Evolutionary conservation across 2,113 vertebrate genomes (phyloP).

Genomic region (Origma solitaria): DNA sequence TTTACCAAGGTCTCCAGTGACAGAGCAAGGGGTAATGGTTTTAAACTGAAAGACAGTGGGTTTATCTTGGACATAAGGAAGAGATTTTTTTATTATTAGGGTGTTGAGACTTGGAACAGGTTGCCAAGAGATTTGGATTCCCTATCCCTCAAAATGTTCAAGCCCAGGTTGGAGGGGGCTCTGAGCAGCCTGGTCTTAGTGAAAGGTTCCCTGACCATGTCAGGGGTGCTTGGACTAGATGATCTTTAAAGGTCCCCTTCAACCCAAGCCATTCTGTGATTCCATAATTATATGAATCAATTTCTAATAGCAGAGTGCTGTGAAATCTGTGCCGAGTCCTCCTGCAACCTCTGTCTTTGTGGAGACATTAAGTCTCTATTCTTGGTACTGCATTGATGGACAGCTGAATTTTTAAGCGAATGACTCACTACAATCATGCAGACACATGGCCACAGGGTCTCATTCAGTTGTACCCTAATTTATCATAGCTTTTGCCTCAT

Average conservation of each 20-base stretch:
- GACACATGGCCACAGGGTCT: slow-evolving; percentile 26
- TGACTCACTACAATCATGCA: slow-evolving; percentile 48
- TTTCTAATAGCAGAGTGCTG: neutral
- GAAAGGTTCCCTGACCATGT: neutral
- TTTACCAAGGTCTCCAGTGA: neutral
- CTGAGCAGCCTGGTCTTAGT: neutral
- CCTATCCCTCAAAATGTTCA: neutral
- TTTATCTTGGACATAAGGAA: neutral
- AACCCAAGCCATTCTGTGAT: neutral
- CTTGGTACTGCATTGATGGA: neutral
- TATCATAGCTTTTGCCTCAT: slow-evolving; percentile 13
- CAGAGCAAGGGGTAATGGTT: neutral
- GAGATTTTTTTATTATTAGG: neutral
- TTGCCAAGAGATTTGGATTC: neutral
- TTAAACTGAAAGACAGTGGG: neutral
- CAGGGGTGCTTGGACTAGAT: neutral
- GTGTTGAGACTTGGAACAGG: neutral
- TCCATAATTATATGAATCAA: neutral
- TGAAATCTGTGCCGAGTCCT: neutral
- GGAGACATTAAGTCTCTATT: slow-evolving; percentile 8
- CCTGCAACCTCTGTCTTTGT: neutral
- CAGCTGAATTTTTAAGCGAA: slow-evolving; percentile 45
- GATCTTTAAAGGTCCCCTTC: neutral
- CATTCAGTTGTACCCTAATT: slow-evolving; percentile 40
- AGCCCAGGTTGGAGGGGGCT: neutral